Conservation (phyloP, 1,140 invertebrate genomes). For the Eubasilissa regina region DNA sequence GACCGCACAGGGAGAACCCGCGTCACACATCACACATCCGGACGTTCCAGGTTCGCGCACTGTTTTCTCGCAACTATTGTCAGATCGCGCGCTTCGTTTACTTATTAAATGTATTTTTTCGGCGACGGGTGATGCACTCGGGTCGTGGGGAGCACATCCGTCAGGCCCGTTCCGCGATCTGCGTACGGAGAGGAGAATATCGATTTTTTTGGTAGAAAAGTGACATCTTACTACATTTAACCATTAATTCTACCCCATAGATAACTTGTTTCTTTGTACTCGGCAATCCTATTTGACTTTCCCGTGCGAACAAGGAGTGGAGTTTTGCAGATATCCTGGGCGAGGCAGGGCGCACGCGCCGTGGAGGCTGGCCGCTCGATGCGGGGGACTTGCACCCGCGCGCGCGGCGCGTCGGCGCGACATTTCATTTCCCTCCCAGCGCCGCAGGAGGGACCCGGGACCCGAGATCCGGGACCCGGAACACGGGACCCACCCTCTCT, state of each 20-base stretch:
- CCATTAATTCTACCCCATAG: not conserved
- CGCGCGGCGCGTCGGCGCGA: slow-evolving; percentile 24
- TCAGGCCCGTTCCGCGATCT: slow-evolving; percentile 33
- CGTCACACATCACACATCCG: slow-evolving; percentile 48
- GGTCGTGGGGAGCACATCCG: slow-evolving; percentile 31
- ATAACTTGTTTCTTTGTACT: not conserved
- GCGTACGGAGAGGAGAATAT: slow-evolving; percentile 13
- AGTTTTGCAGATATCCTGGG: slow-evolving; percentile 27
- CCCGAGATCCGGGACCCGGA: too few relatives aligned
- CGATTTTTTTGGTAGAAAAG: not conserved
- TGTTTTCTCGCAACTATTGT: not conserved
- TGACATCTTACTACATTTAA: too few relatives aligned
- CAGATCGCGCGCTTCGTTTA: not conserved
- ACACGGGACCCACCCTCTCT: too few relatives aligned
- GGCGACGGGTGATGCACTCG: slow-evolving; percentile 28
- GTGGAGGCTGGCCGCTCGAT: slow-evolving; percentile 62
- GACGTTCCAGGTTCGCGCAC: not conserved
- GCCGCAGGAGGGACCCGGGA: too few relatives aligned
- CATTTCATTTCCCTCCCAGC: slow-evolving; percentile 10
- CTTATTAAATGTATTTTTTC: not conserved
- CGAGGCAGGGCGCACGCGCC: slow-evolving; percentile 55
- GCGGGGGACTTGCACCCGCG: slow-evolving; percentile 57
- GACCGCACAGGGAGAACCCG: slow-evolving; percentile 15
- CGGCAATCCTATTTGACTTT: not conserved
- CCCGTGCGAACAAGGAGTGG: not conserved